Percentiles rank a stretch among this genome's conserved stretches.
Conservation (phyloP, 2,113 vertebrate species). For the Urocynchramus pylzowi region DNA sequence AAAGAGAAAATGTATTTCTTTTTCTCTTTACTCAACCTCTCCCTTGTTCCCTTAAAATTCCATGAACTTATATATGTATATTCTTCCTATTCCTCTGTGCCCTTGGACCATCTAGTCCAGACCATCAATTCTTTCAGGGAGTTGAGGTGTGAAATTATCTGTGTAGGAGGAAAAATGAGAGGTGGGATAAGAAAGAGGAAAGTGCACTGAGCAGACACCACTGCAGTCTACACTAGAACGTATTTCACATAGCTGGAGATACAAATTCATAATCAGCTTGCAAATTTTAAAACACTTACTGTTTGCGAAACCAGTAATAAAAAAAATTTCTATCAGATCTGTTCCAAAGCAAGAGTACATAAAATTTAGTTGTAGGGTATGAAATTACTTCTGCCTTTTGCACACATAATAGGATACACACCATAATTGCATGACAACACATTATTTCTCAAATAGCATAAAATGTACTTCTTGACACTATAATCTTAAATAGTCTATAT, state of each 20-base stretch:
- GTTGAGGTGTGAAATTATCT: neutral
- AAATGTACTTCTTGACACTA: neutral
- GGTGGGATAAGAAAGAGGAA: neutral
- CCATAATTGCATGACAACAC: neutral
- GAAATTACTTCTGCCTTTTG: neutral
- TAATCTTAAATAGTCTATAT: neutral
- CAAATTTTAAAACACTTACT: neutral
- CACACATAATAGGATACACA: neutral
- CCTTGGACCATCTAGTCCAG: neutral
- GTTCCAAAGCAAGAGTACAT: neutral
- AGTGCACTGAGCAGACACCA: neutral
- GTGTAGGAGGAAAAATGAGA: neutral
- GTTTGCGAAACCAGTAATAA: neutral
- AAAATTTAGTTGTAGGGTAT: neutral
- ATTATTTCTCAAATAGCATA: neutral
- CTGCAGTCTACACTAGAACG: neutral
- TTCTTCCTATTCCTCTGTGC: neutral
- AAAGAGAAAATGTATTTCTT: neutral
- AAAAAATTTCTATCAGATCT: neutral
- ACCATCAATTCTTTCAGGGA: neutral
- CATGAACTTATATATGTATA: neutral
- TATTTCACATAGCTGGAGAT: neutral
- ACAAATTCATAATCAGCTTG: neutral
- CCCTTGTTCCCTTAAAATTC: neutral
- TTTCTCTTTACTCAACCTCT: neutral